phyloP scores from a whole-genome alignment of 2,113 vertebrate species.

The Rattus norvegicus region GRCr8 NC_086032.1:95684001-95684500 shows the following conservation, averaged over 20 bases:
- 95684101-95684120: neutral
- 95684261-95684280: neutral
- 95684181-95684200: neutral
- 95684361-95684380: conserved; percentile 6
- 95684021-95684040: neutral
- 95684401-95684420: neutral
- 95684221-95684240: conserved; percentile 46
- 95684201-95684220: neutral
- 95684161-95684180: neutral
- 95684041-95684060: neutral
- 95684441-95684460: conserved; percentile 8
- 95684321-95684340: conserved; percentile 13
- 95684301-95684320: conserved; percentile 50
- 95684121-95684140: neutral
- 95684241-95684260: neutral
- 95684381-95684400: neutral
- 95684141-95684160: neutral
- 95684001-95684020: neutral
- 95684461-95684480: conserved; percentile 21
- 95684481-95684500: neutral
- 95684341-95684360: neutral
- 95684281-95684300: conserved; percentile 26
- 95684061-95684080: neutral
- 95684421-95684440: neutral
- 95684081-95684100: neutral